These are phyloP conservation scores for Cataglyphis cursor DNA, from an alignment of 2,888 invertebrate species.

Conservation along the genomic window DNA sequence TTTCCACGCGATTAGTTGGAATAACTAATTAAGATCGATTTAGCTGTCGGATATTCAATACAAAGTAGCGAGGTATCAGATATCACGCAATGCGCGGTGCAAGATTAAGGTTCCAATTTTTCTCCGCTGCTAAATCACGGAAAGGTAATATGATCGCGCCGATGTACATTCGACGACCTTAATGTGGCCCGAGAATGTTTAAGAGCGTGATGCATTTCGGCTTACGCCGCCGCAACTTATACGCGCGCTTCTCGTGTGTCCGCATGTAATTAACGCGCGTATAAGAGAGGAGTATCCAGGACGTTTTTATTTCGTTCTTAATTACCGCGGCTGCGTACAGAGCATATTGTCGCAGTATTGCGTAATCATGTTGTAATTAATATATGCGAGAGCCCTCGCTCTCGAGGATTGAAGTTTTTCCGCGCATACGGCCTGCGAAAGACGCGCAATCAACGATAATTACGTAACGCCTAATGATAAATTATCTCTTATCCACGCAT, in stretches of 20 bases:
- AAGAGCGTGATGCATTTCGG: constrained; percentile 52
- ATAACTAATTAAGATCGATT: constrained; percentile 49
- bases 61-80: constrained; percentile 18
- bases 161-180: constrained; percentile 25
- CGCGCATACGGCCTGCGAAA: not conserved
- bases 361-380: constrained; percentile 68
- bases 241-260: constrained; percentile 32
- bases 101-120: constrained; percentile 26
- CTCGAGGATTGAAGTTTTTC: constrained; percentile 58
- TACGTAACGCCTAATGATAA: constrained; percentile 75
- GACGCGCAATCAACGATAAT: constrained; percentile 71
- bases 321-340: constrained; percentile 27
- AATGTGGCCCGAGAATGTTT: constrained; percentile 37
- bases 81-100: constrained; percentile 6
- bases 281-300: constrained; percentile 14
- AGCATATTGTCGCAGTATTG: constrained; percentile 57
- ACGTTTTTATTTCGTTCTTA: constrained; percentile 33
- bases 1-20: constrained; percentile 25
- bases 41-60: constrained; percentile 6
- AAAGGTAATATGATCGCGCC: constrained; percentile 25
- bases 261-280: constrained; percentile 38
- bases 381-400: constrained; percentile 59
- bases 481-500: constrained; percentile 65
- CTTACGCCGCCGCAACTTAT: constrained; percentile 24
- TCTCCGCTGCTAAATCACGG: constrained; percentile 20